Evolutionary conservation across 2,797 vertebrate genomes (phyloP).

Genomic region (Buphagus erythrorhynchus): DNA sequence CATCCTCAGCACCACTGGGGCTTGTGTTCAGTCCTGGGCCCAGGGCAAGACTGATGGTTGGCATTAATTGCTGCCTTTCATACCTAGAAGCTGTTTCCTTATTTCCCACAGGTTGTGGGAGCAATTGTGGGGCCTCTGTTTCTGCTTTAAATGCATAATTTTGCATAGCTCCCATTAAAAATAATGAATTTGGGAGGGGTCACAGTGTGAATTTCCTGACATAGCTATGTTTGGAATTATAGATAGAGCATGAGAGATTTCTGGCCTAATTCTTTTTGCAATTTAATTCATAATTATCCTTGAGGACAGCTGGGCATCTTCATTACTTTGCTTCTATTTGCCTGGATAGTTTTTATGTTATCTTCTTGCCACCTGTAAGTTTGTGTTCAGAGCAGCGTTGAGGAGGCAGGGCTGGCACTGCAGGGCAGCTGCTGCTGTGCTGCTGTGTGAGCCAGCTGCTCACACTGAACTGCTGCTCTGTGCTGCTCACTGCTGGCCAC

Average conservation of each 20-base stretch:
- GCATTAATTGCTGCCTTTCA: background rate
- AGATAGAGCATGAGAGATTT: background rate
- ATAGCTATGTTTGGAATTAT: background rate
- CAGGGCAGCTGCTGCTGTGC: slow-evolving; percentile 8
- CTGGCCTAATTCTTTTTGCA: background rate
- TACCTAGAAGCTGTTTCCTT: background rate
- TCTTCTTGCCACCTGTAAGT: background rate
- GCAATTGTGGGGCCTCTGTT: background rate
- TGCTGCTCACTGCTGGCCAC: background rate
- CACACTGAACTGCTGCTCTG: background rate
- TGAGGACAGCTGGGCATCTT: background rate
- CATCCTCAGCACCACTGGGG: background rate
- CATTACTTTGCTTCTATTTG: background rate
- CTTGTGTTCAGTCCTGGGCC: background rate
- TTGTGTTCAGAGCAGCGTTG: background rate
- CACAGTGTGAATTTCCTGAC: background rate
- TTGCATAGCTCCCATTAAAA: background rate
- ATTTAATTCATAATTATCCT: background rate
- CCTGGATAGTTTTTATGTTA: background rate
- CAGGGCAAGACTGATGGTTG: background rate
- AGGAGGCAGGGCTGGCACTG: background rate
- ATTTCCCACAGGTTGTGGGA: background rate
- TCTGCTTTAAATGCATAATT: background rate
- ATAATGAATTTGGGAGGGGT: background rate
- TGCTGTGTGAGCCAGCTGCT: slow-evolving; percentile 1